A percentile compares a stretch with the other conserved stretches of the same genome.
Evolutionary conservation across 1,140 invertebrate genomes (phyloP).

Genomic region (Leptestheria dahalacensis): DNA sequence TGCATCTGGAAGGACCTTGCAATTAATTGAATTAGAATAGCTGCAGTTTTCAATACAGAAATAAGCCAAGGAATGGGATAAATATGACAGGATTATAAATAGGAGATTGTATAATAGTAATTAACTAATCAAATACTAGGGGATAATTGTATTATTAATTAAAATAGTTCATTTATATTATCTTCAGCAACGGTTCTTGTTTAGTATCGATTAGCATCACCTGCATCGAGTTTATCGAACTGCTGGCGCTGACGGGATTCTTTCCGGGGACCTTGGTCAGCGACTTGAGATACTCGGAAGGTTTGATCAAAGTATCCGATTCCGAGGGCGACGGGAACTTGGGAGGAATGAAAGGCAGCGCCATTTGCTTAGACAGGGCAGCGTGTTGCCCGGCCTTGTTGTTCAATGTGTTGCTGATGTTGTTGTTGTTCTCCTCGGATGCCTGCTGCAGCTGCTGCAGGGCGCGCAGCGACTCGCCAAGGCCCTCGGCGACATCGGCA

Average conservation of each 20-base stretch:
- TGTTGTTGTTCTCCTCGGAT: not conserved
- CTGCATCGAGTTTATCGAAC: constrained; percentile 22
- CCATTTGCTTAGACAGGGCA: constrained; percentile 64
- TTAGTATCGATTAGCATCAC: constrained; percentile 22
- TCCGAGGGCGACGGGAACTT: constrained; percentile 50
- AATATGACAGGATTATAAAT: too few relatives aligned
- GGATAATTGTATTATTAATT: too few relatives aligned
- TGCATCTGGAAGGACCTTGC: too few relatives aligned
- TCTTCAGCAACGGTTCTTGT: too few relatives aligned
- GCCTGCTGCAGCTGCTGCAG: constrained; percentile 11
- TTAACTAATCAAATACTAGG: too few relatives aligned
- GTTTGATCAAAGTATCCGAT: constrained; percentile 71
- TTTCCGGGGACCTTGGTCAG: not conserved
- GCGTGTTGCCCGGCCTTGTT: constrained; percentile 25
- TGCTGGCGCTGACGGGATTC: not conserved
- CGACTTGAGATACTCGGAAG: constrained; percentile 74
- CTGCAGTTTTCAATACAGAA: too few relatives aligned
- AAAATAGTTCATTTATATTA: too few relatives aligned
- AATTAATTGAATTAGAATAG: too few relatives aligned
- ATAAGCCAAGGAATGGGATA: too few relatives aligned
- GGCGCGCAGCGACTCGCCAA: constrained; percentile 11
- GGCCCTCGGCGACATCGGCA: constrained; percentile 17
- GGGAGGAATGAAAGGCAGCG: constrained; percentile 71
- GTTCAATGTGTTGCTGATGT: not conserved
- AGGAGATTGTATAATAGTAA: too few relatives aligned